Evolutionary conservation across 1,140 invertebrate species (phyloP).

Genomic region (Holcopasites calliopsidis): DNA sequence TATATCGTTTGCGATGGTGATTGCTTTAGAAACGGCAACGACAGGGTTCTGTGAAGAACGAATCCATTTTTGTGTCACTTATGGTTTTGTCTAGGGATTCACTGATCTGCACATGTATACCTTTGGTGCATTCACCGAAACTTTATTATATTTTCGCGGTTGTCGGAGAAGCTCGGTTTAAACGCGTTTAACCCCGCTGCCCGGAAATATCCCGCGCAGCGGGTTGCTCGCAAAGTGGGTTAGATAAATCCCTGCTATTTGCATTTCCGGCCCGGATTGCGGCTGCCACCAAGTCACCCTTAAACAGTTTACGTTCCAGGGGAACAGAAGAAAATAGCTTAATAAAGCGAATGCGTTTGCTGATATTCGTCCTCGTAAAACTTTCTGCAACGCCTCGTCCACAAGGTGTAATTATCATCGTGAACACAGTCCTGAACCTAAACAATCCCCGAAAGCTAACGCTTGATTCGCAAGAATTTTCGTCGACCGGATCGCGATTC

Average conservation of each 20-base stretch:
- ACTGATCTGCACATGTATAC: background rate
- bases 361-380: too few relatives aligned
- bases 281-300: background rate
- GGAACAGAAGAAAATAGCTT: background rate
- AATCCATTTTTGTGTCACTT: too few relatives aligned
- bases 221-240: slow-evolving; percentile 3
- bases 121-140: background rate
- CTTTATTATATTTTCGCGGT: background rate
- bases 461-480: background rate
- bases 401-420: too few relatives aligned
- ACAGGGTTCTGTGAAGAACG: too few relatives aligned
- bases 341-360: too few relatives aligned
- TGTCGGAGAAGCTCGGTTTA: background rate
- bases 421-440: too few relatives aligned
- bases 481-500: background rate
- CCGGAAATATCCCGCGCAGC: background rate
- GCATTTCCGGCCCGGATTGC: background rate
- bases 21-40: too few relatives aligned
- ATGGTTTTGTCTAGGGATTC: background rate
- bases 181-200: background rate
- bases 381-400: too few relatives aligned
- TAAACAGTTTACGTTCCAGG: background rate
- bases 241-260: slow-evolving; percentile 18
- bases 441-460: too few relatives aligned
- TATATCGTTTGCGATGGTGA: too few relatives aligned